A percentile compares a stretch with the other conserved stretches of the same genome.
Evolutionary conservation across 2,113 vertebrate genomes (phyloP).

Genomic region (Dasyprocta punctata): DNA sequence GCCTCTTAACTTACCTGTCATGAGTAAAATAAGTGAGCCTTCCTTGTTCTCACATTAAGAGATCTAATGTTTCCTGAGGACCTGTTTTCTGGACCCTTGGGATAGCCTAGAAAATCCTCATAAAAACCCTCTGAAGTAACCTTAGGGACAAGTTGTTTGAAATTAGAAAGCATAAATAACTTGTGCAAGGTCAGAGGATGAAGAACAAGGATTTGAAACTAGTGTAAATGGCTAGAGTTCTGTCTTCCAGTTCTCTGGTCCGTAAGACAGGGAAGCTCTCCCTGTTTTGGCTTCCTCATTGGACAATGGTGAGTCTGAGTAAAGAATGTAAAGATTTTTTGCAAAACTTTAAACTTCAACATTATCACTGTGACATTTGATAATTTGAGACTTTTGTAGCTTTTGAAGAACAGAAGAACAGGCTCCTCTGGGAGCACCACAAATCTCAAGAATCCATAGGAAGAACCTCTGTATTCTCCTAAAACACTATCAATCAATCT

Average conservation of each 20-base stretch:
- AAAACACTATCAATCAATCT: background rate
- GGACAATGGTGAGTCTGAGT: background rate
- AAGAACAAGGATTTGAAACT: slow-evolving; percentile 4
- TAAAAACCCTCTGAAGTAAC: background rate
- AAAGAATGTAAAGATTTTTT: background rate
- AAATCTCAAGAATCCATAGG: background rate
- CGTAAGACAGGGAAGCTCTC: background rate
- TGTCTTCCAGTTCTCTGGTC: background rate
- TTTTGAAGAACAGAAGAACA: slow-evolving; percentile 11
- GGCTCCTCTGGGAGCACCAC: background rate
- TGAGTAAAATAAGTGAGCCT: background rate
- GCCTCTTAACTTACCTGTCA: background rate
- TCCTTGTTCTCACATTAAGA: background rate
- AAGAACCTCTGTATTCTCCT: background rate
- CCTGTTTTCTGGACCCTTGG: background rate
- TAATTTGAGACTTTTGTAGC: background rate
- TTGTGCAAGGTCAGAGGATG: background rate
- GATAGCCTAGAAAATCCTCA: background rate
- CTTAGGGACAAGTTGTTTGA: background rate
- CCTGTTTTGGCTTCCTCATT: background rate
- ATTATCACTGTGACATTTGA: background rate
- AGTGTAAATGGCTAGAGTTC: background rate
- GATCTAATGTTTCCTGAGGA: background rate
- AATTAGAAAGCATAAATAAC: slow-evolving; percentile 4
- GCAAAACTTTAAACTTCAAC: background rate